Evolutionary conservation across 2,797 vertebrate genomes (phyloP), one percentile per base, ranked within the genome.

Genomic region (Aphelocoma californica): DNA sequence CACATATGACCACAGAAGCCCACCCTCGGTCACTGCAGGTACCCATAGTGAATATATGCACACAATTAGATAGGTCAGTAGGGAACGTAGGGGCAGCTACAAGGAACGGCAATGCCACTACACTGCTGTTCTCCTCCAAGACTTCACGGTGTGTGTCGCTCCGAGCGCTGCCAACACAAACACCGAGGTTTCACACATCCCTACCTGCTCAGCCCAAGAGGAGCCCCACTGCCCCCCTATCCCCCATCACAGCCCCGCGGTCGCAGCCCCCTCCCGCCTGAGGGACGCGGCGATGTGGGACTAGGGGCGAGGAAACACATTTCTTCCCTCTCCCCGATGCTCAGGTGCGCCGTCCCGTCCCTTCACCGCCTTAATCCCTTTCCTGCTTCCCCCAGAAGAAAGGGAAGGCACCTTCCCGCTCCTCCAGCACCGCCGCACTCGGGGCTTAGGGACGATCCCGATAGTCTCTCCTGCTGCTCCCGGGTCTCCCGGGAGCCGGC

Each of bases 11-110:
- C n/a, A 32, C 5, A 7, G 50, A 19, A 60, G 53, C 36, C 82
- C 50, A 32, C 2, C 24, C 29, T 6, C 0, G 5, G 40, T 5
- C 8, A 3, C 62, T 54, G 40, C 28, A 54, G 47, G 10, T 15
- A 29, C 38, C 9, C 23, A 5, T 0, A 7, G 36, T 3, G 14
- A 1, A 7, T 1, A 10, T 0, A 11, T 0, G 6, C 61, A 38
- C 24, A 24, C 20, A 42, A 4, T 9, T 2, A 32, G 12, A 21
- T 1, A 9, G 2, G 38, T 1, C 2, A 2, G 32, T 2, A 57
- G 45, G 62, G 32, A 58, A 58, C 7, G 29, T 2, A 21, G 24
- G 15, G 38, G 24, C 74, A 56, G 11, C 13, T 4, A 18, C 18
- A 45, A 42, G 66, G 26, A 32, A 6, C 6, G 1, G 31, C 58